Percentiles rank a stretch among this genome's conserved stretches.
These are phyloP conservation scores for Apotomis betuletana DNA, from an alignment of 2,888 invertebrate species.

Conservation along the genomic window DNA sequence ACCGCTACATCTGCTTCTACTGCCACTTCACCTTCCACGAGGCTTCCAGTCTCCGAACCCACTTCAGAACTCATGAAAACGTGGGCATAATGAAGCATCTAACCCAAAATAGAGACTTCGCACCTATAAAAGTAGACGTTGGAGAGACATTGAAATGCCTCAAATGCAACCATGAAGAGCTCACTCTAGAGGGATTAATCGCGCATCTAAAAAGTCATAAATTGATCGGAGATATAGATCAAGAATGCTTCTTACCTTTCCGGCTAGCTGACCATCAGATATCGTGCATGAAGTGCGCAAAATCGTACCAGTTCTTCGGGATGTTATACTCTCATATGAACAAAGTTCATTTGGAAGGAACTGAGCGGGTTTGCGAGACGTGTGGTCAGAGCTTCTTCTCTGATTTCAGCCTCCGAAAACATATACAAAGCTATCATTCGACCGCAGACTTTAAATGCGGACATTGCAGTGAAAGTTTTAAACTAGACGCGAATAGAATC, in stretches of 20 bases:
- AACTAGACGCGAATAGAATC: constrained; percentile 31
- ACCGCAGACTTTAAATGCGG: constrained; percentile 28
- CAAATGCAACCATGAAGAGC: constrained; percentile 26
- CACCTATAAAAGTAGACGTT: constrained; percentile 29
- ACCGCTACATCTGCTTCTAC: constrained; percentile 43
- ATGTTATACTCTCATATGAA: constrained; percentile 39
- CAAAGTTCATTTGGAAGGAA: constrained; percentile 35
- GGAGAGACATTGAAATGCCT: constrained; percentile 21
- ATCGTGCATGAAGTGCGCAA: constrained; percentile 39
- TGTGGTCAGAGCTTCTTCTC: constrained; percentile 42
- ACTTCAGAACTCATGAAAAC: constrained; percentile 25
- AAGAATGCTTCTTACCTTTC: constrained; percentile 40
- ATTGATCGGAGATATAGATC: constrained; percentile 24
- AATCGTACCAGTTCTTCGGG: constrained; percentile 36
- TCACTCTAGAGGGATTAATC: constrained; percentile 15
- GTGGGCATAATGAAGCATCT: constrained; percentile 33
- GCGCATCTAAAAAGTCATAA: constrained; percentile 31
- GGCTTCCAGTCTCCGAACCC: constrained; percentile 10
- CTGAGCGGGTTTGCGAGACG: constrained; percentile 39
- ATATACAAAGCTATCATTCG: constrained; percentile 34
- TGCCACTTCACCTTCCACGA: constrained; percentile 38
- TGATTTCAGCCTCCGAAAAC: constrained; percentile 39
- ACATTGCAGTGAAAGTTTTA: constrained; percentile 9
- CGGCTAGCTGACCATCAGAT: constrained; percentile 37
- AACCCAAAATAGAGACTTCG: constrained; percentile 25